Conservation (phyloP, 2,888 invertebrate genomes). For the Eumerus sabulonum region DNA sequence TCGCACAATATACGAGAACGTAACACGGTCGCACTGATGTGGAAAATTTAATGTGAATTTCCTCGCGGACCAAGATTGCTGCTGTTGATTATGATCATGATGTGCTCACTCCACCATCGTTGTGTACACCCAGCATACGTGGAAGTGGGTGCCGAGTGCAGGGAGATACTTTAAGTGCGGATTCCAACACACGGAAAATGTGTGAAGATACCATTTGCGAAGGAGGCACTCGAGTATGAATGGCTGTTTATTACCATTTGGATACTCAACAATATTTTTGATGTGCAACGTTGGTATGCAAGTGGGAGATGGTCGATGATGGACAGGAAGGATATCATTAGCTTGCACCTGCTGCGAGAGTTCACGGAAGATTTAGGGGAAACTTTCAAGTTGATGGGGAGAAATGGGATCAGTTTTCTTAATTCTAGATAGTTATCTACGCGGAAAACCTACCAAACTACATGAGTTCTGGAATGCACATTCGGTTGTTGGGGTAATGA, state of each 20-base stretch:
- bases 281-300: constrained; percentile 21
- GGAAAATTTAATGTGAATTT: constrained; percentile 67
- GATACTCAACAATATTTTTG: constrained; percentile 46
- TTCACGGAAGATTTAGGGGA: neutral
- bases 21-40: constrained; percentile 63
- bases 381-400: too few relatives aligned
- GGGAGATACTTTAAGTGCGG: neutral
- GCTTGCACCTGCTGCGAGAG: constrained; percentile 3
- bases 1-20: constrained; percentile 43
- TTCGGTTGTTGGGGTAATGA: too few relatives aligned
- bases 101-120: constrained; percentile 36
- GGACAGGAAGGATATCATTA: neutral
- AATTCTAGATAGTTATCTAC: too few relatives aligned
- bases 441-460: too few relatives aligned
- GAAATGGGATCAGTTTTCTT: too few relatives aligned
- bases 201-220: too few relatives aligned
- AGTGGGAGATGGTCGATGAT: constrained; percentile 16
- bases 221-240: constrained; percentile 35
- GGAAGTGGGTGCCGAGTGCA: constrained; percentile 51
- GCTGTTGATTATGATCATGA: constrained; percentile 61
- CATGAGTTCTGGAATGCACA: too few relatives aligned
- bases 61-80: constrained; percentile 43
- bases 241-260: constrained; percentile 52
- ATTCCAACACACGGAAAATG: neutral
- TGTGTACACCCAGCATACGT: constrained; percentile 1